phyloP scores from a whole-genome alignment of 2,888 invertebrate genomes.

The Pasiphila rectangulata region DNA sequence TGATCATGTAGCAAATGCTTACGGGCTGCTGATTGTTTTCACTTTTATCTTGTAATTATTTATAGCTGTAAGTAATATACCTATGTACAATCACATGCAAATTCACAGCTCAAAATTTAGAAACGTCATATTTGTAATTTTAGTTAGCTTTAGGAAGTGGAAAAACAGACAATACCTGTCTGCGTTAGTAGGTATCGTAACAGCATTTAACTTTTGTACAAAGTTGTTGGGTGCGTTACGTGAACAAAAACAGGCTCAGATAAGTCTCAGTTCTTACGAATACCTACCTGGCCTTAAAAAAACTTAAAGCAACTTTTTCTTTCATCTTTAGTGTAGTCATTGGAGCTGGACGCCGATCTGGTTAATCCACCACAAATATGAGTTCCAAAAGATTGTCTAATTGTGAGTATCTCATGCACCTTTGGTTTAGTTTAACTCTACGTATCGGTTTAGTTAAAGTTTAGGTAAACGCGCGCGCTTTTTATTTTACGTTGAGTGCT shows the following conservation, averaged over 20 bases:
- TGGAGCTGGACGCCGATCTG: slow-evolving; percentile 53
- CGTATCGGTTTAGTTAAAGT: slow-evolving; percentile 4
- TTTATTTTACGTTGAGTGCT: slow-evolving; percentile 15
- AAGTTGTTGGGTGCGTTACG: slow-evolving; percentile 60
- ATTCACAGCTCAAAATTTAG: too few relatives aligned
- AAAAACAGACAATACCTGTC: too few relatives aligned
- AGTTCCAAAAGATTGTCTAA: slow-evolving; percentile 57
- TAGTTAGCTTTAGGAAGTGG: too few relatives aligned
- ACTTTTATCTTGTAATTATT: too few relatives aligned
- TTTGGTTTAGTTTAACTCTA: neutral
- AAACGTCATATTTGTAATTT: too few relatives aligned
- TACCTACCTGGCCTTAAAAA: slow-evolving; percentile 29
- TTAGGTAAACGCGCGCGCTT: too few relatives aligned
- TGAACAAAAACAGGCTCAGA: slow-evolving; percentile 34
- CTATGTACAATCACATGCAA: too few relatives aligned
- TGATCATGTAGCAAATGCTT: too few relatives aligned
- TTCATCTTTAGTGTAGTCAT: slow-evolving; percentile 61
- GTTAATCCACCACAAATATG: slow-evolving; percentile 47
- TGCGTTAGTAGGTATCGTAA: too few relatives aligned
- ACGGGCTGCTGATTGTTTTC: too few relatives aligned
- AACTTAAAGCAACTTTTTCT: slow-evolving; percentile 49
- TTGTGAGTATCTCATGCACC: slow-evolving; percentile 53
- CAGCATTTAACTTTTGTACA: slow-evolving; percentile 70
- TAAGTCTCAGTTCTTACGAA: neutral
- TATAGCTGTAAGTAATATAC: too few relatives aligned